Conservation (phyloP, 1,140 invertebrate genomes). For the Bombus huntii region DNA sequence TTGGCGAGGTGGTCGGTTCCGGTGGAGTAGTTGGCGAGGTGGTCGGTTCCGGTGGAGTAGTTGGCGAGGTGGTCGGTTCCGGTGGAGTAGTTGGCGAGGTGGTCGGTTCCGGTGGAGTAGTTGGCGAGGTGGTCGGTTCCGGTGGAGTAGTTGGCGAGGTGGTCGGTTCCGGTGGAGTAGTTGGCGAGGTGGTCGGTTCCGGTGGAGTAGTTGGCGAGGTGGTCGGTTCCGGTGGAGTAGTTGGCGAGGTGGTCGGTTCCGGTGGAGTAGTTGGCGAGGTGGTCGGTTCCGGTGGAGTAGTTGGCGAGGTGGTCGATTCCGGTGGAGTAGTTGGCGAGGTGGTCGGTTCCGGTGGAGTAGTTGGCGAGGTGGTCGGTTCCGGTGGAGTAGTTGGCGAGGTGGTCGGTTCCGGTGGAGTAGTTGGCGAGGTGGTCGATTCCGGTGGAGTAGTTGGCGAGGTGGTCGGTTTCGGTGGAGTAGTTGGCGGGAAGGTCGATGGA, state of each 20-base stretch:
- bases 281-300: background rate
- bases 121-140: accelerated
- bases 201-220: too few relatives aligned
- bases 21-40: accelerated
- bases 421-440: accelerated
- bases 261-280: accelerated
- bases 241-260: accelerated
- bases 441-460: accelerated
- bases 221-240: accelerated
- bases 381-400: background rate
- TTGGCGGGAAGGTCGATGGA: accelerated
- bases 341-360: accelerated
- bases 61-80: background rate
- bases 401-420: background rate
- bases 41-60: accelerated
- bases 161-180: accelerated
- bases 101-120: accelerated
- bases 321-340: background rate
- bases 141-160: accelerated
- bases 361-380: accelerated
- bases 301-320: background rate
- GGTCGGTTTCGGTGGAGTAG: background rate
- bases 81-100: too few relatives aligned
- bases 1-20: accelerated
- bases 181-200: background rate